Evolutionary conservation across 2,888 invertebrate genomes (phyloP), one percentile per base, ranked within the genome.

Genomic region (Lamellibrachia satsuma): DNA sequence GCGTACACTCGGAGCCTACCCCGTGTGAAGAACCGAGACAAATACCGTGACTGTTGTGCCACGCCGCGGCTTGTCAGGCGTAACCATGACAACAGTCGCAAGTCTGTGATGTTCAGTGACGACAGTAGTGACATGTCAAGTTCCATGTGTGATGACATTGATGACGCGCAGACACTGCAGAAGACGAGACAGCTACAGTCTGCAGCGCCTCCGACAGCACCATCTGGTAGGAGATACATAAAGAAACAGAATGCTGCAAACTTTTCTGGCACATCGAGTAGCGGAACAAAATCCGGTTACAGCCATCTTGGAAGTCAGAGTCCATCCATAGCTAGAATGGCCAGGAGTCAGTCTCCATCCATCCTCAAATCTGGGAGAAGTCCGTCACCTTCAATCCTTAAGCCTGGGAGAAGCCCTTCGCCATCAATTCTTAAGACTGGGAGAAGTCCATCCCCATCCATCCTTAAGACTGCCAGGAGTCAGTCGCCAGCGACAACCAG

Each of bases 11-110:
- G 22, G 75, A 75, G 75, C 75, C 22, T 75, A n/a, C 75, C 75
- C 22, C 75, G 75, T 15, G n/a, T 6, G 75, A 75, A 75, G 22
- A 15, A 22, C 22, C 75, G 75, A 22, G 75, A 75, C 75, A 75
- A 75, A 6, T 22, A 75, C 75, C 75, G n/a, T 6, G 75, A 75
- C 22, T 6, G 75, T 75, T 75, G 6, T n/a, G 75, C 22, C 6
- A 75, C 75, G 22, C 75, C 75, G n/a, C 75, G 22, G n/a, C 75
- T 75, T 22, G 22, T 75, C 15, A 75, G 75, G n/a, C 75, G 0
- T 75, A 75, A 75, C 75, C 75, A 75, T 75, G 22, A 75, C 75
- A 75, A 75, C 75, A 75, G 75, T 75, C 75, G n/a, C 75, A 75
- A 75, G 75, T 75, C 75, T 11, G 75, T 75, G 4, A 75, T 75